Evolutionary conservation across 2,888 invertebrate genomes (phyloP).

Genomic region (Melieria crassipennis): DNA sequence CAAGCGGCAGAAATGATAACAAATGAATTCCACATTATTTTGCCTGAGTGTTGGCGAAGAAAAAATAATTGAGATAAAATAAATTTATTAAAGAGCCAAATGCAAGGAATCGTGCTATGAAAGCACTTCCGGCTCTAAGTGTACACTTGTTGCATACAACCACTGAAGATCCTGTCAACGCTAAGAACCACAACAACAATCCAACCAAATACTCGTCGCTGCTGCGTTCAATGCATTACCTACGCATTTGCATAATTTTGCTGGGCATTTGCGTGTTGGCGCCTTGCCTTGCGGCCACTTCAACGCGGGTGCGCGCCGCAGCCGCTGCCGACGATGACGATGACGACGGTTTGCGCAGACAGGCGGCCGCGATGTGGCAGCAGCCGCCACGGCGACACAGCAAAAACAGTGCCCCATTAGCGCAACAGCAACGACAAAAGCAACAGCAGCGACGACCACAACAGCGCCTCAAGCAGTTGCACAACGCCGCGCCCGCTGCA

Average conservation of each 20-base stretch:
- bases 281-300: background rate
- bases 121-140: no score
- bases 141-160: no score
- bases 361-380: background rate
- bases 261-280: conserved; percentile 2
- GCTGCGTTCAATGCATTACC: conserved; percentile 12
- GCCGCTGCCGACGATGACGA: background rate
- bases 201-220: background rate
- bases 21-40: background rate
- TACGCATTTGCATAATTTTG: conserved; percentile 10
- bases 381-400: conserved; percentile 9
- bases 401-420: background rate
- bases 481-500: conserved; percentile 5
- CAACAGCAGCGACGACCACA: conserved; percentile 11
- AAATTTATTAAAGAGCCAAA: background rate
- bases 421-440: background rate
- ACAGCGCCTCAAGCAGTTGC: conserved; percentile 10
- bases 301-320: background rate
- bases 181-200: background rate
- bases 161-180: no score
- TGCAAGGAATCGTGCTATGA: background rate
- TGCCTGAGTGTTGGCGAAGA: background rate
- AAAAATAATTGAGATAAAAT: conserved; percentile 6
- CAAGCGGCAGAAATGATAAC: background rate
- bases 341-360: background rate